Percentiles rank a stretch among this genome's conserved stretches.
Conservation (phyloP, 2,797 vertebrate species). For the Cercopithecus hamlyni region DNA sequence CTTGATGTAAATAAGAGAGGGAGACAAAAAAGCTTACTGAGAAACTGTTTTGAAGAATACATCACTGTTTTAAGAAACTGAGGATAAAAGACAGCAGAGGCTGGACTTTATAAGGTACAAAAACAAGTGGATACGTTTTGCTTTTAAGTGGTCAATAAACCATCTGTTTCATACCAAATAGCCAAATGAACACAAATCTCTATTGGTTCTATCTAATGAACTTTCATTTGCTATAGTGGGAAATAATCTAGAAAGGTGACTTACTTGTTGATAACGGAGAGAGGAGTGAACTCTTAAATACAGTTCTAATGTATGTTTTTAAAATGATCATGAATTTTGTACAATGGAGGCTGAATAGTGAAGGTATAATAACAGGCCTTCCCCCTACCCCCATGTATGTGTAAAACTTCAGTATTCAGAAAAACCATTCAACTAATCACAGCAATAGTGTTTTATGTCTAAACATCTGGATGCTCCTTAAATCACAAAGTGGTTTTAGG, state of each 20-base stretch:
- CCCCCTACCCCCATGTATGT: not conserved
- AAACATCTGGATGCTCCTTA: not conserved
- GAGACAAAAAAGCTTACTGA: not conserved
- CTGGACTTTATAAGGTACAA: not conserved
- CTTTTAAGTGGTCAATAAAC: not conserved
- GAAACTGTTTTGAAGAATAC: not conserved
- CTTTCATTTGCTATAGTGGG: not conserved
- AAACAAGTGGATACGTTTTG: not conserved
- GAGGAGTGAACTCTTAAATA: not conserved
- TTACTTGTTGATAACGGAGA: not conserved
- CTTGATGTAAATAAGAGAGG: not conserved
- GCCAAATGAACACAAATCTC: not conserved
- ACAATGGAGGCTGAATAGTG: not conserved
- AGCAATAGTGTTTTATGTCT: not conserved
- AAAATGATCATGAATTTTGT: not conserved
- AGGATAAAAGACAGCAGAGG: not conserved
- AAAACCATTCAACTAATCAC: not conserved
- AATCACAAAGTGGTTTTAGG: not conserved
- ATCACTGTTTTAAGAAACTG: not conserved
- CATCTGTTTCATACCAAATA: not conserved
- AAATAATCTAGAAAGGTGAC: not conserved
- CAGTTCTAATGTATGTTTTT: not conserved
- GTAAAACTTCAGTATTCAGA: slow-evolving; percentile 27
- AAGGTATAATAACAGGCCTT: not conserved
- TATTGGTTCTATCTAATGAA: not conserved